Evolutionary conservation across 1,140 invertebrate genomes (phyloP), one percentile per base, ranked within the genome.

Genomic region (Stegodyphus dumicola): DNA sequence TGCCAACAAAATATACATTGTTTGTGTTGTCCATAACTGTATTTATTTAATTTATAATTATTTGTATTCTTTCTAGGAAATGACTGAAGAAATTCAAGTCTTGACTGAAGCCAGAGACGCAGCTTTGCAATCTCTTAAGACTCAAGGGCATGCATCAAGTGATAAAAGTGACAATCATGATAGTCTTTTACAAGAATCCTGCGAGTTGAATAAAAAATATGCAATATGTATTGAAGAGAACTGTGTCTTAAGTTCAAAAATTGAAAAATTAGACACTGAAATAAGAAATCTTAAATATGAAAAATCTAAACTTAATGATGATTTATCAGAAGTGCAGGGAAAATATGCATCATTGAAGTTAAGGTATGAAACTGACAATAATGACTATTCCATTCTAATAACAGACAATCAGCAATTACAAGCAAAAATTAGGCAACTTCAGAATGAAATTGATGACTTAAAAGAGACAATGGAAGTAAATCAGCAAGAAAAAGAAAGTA

Each of bases 121-220:
- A n/a, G 54, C 81, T 69, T n/a, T 85, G 7, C 33, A 85, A 77
- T 85, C 78, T 7, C 78, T 81, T 17, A 81, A 73, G 67, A 13
- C 18, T 48, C 52, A 60, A 73, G 73, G 6, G 11, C 15, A 60
- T 10, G 9, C 2, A 48, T 13, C 64, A 11, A 69, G 73, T 51
- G 69, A 56, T 33, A 65, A 69, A 11, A 69, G 73, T 51, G 69
- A 56, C 33, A 65, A 69, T 54, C 64, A 51, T 54, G 15, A 15
- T 53, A 18, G 69, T 54, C n/a, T 70, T 67, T 49, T 5, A 54
- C 51, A 74, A 13, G 60, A 83, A 75, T 66, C 33, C 10, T 11
- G 9, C n/a, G 60, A 75, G 48, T 53, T 83, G 15, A 66, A 83
- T 54, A 65, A 75, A 33, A 83, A 83, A 67, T 83, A 75, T 49